Evolutionary conservation across 2,113 vertebrate genomes (phyloP), one percentile per base, ranked within the genome.

Genomic region (Condylura cristata): DNA sequence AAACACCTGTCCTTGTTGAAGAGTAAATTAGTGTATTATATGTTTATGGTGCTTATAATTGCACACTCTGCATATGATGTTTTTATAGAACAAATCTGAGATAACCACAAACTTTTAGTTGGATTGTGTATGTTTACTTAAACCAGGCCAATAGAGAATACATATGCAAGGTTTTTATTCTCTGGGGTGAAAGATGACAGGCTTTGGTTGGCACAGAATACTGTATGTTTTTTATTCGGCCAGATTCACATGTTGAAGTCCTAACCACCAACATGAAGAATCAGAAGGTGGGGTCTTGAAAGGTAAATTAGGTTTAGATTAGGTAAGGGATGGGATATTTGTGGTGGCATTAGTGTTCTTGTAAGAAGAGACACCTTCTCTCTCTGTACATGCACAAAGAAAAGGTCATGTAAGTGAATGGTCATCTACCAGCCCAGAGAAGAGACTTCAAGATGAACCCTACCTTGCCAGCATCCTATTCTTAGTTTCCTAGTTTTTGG

Each of bases 1-100:
- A 97, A 97, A 96, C 90, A 96, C 96, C 93, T 90, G 76, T 93
- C 93, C 88, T 93, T 95, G 89, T 90, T 94, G 95, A 95, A 96
- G 76, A 90, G 71, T 70, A 82, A 96, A 94, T 95, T 90, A 90
- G 76, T 87, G 68, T 61, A 60, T 93, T 94, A 91, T 85, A 68
- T 93, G 79, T 95, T 95, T 91, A 92, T 56, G 60, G 75, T 34
- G 79, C 53, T 91, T 46, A 60, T 94, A 84, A 96, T 89, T 91
- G 68, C 53, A 96, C 70, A 32, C 80, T 48, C 8, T 84, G 80
- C 80, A 78, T 84, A 79, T 6, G 63, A 71, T 97, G 44, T 81
- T 80, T 93, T 93, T 87, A 84, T 60, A 90, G 93, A 92, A 89
- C 41, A 93, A 87, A 90, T 74, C 66, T 89, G 60, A 94, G 71